Evolutionary conservation across 1,140 invertebrate species (phyloP), one percentile per base, ranked within the genome.

Genomic region (Scaptomyza graminum): DNA sequence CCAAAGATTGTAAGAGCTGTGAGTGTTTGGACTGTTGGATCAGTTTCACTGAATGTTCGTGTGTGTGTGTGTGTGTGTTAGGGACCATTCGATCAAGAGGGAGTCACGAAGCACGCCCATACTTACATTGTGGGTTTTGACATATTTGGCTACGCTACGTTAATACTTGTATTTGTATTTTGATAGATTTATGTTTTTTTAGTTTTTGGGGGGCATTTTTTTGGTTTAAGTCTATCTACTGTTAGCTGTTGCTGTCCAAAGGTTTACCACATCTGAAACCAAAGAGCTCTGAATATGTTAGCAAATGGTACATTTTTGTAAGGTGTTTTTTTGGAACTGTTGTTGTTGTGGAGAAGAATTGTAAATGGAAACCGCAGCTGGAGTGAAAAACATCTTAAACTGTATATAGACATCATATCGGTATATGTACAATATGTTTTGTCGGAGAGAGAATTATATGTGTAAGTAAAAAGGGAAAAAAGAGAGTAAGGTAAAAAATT

Each of bases 221-320:
- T 46, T 57, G 39, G 8, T 44, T 65, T 51, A 54, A 61, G 54
- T 50, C 50, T 76, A 37, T 56, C 13, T 52, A 57, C 37, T 69
- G 65, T 74, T 63, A 72, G 43, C 18, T 59, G 65, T 73, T 71
- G 76, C 83, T 83, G 73, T 83, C 84, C 83, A 88, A 85, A 72
- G 69, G 70, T 82, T 76, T 71, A 88, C 83, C 83, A 88, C 70
- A 88, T 88, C 83, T 88, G 83, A 88, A 88, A 88, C 83, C 83
- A 88, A 88, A 88, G 47, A 88, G 84, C 69, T 88, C 83, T 88
- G 73, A 89, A 88, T 79, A 83, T 83, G 83, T 88, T 88, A 88
- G 79, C 84, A 79, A 76, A 83, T 75, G 78, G 76, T 52, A 76
- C 80, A 79, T 54, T 75, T 65, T 66, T 43, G 59, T 34, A 60